A percentile compares a stretch with the other conserved stretches of the same genome.
phyloP scores from a whole-genome alignment of 1,140 invertebrate genomes.

The Tetramorium parvispinum region DNA sequence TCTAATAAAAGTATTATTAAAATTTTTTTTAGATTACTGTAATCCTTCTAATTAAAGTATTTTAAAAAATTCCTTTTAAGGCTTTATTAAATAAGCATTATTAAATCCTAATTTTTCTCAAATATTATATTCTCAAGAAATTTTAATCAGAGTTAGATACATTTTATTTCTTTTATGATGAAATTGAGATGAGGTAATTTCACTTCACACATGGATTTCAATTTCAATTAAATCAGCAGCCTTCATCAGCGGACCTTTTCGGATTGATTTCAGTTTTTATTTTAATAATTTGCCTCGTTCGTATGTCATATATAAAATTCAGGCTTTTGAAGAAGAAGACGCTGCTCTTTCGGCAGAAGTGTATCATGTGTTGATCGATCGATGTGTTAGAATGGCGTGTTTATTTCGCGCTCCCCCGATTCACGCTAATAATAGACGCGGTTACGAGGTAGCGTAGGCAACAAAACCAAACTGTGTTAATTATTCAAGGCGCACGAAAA shows the following conservation, averaged over 20 bases:
- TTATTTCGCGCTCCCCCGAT: constrained; percentile 38
- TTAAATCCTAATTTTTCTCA: too few species aligned
- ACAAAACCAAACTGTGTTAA: constrained; percentile 61
- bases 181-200: background rate
- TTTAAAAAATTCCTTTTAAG: too few species aligned
- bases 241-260: too few species aligned
- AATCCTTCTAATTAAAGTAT: too few species aligned
- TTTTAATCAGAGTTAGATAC: too few species aligned
- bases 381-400: constrained; percentile 37
- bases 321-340: background rate
- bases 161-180: background rate
- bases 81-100: too few species aligned
- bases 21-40: too few species aligned
- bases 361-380: background rate
- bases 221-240: constrained; percentile 16
- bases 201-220: background rate
- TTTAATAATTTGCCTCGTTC: background rate
- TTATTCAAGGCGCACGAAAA: constrained; percentile 59
- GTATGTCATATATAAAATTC: background rate
- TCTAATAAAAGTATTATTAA: too few species aligned
- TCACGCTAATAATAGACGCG: constrained; percentile 55
- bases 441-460: constrained; percentile 49
- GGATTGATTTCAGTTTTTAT: background rate
- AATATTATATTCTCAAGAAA: too few species aligned
- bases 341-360: background rate